Evolutionary conservation across 2,797 vertebrate species (phyloP), one percentile per base, ranked within the genome.

Genomic region (Anguilla megastoma): DNA sequence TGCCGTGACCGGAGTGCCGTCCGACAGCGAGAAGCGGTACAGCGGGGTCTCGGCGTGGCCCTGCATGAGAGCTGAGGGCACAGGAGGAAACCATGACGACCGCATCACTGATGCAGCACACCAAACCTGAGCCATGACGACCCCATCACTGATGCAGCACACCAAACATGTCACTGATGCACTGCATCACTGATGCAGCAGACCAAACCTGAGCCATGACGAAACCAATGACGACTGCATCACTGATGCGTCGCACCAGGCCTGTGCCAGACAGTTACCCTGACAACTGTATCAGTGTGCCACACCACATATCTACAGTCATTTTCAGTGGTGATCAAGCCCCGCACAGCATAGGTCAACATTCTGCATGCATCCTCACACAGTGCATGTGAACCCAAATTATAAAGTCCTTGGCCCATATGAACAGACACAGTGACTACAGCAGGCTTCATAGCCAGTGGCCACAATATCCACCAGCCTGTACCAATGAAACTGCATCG

Each of bases 1-100:
- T 3, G 98, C 99, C 0, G 97, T 98, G 91, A 99, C 98, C 89
- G 97, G 96, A 1, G 98, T 99, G 87, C 99, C 98, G 88, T 99
- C 98, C 2, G 98, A 97, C 89, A 99, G 95, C 0, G 98, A 98
- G 92, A 99, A 99, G 60, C 97, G 97, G 92, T 99, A 99, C 2
- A 97, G 87, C 0, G 98, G 98, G 0, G 98, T 99, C 94, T 99
- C 98, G 0, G 99, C 97, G 4, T 97, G 97, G n/a, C 98, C 97
- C 3, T 97, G 97, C 48, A 97, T 95, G 84, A 97, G 98, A 89
- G 97, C 99, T 99, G 92, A 69, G 91, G 90, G 48, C 71, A 52
- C 41, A 33, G 50, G 54, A 27, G 30, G 66, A 71, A 45, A 41
- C 18, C 71, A 71, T 30, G 56, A 66, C 58, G 24, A 76, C 6